A percentile compares a stretch with the other conserved stretches of the same genome.
phyloP scores from a whole-genome alignment of 1,140 invertebrate species.

The Chymomyza costata region DNA sequence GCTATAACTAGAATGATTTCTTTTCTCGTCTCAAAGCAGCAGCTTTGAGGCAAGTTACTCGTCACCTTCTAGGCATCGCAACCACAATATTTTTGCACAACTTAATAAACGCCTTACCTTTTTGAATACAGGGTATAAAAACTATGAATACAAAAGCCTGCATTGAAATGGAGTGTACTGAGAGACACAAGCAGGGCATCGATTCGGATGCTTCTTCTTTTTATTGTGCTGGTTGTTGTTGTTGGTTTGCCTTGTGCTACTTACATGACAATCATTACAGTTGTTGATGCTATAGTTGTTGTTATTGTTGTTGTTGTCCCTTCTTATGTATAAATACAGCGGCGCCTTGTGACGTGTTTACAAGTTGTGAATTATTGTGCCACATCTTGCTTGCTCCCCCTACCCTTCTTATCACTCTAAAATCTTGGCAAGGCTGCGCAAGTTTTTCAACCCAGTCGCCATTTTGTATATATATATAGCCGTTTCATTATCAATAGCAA shows the following conservation, averaged over 20 bases:
- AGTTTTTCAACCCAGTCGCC: too few species aligned
- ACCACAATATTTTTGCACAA: too few species aligned
- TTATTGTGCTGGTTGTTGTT: conserved; percentile 29
- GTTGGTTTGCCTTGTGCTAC: conserved; percentile 29
- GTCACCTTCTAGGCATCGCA: too few species aligned
- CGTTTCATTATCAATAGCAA: conserved; percentile 60
- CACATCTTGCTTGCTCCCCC: conserved; percentile 43
- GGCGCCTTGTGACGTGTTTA: conserved; percentile 59
- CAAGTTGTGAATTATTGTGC: conserved; percentile 64
- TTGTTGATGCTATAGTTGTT: conserved; percentile 28
- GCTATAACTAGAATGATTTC: too few species aligned
- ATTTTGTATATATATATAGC: conserved; percentile 2
- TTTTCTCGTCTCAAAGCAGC: too few species aligned
- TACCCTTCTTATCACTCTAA: too few species aligned
- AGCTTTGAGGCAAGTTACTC: too few species aligned
- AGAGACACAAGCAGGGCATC: conserved; percentile 32
- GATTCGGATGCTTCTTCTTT: conserved; percentile 28
- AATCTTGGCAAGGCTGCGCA: too few species aligned
- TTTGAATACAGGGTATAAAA: too few species aligned
- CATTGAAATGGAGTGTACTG: conserved; percentile 3
- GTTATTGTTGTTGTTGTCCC: conserved; percentile 12
- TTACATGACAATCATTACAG: conserved; percentile 5
- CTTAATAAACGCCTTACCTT: too few species aligned
- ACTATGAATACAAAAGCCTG: too few species aligned
- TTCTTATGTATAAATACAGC: conserved; percentile 53